phyloP scores from a whole-genome alignment of 2,797 vertebrate species.

The Hoplostethus atlanticus region DNA sequence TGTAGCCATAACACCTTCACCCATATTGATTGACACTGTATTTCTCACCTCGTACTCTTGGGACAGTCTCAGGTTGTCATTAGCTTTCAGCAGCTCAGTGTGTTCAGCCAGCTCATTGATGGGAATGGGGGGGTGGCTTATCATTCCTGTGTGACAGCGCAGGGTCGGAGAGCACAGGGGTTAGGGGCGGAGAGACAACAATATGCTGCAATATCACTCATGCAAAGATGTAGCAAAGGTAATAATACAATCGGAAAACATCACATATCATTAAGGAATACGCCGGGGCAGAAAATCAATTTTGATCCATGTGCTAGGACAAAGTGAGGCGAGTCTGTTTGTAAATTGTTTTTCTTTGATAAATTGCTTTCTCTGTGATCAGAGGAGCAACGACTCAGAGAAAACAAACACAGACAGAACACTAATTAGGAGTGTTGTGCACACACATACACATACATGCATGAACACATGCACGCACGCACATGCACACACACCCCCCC shows the following conservation, averaged over 20 bases:
- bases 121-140: constrained; percentile 96
- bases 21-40: constrained; percentile 26
- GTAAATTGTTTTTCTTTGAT: constrained; percentile 80
- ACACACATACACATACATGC: background rate
- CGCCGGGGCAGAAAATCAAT: constrained; percentile 77
- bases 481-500: constrained; percentile 42
- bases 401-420: constrained; percentile 77
- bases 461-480: background rate
- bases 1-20: constrained; percentile 45
- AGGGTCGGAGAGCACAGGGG: constrained; percentile 13
- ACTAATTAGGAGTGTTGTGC: constrained; percentile 73
- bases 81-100: constrained; percentile 97
- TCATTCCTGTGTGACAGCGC: constrained; percentile 89
- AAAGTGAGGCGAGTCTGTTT: constrained; percentile 69
- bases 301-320: constrained; percentile 73
- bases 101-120: constrained; percentile 96
- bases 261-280: constrained; percentile 70
- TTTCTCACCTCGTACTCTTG: constrained; percentile 97
- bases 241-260: constrained; percentile 62
- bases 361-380: constrained; percentile 77
- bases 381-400: constrained; percentile 71
- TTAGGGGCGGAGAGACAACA: constrained; percentile 43
- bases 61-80: constrained; percentile 98
- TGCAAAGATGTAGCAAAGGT: constrained; percentile 55
- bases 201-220: constrained; percentile 51